Percentiles rank a stretch among this genome's conserved stretches.
phyloP scores from a whole-genome alignment of 1,140 invertebrate genomes.

The Campoletis sonorensis region DNA sequence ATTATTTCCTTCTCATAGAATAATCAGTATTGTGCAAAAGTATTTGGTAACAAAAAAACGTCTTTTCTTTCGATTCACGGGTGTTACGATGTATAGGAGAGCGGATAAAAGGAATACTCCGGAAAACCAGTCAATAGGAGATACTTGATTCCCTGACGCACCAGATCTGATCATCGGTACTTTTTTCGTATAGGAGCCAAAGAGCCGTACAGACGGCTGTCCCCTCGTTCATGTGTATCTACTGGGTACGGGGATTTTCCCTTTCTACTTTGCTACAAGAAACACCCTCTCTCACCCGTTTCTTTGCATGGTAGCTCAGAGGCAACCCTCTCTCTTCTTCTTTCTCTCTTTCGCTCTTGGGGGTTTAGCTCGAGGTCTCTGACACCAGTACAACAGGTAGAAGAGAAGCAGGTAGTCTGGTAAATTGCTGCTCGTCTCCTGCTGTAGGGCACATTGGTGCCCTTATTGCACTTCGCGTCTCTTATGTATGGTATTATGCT shows the following conservation, averaged over 20 bases:
- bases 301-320: neutral
- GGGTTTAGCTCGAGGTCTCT: constrained; percentile 33
- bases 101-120: constrained; percentile 23
- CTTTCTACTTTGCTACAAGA: neutral
- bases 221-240: neutral
- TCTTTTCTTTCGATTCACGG: constrained; percentile 5
- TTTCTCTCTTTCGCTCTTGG: neutral
- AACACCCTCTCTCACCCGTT: constrained; percentile 48
- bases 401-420: constrained; percentile 67
- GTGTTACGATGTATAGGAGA: neutral
- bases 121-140: constrained; percentile 58
- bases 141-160: constrained; percentile 67
- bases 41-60: neutral
- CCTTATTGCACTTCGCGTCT: constrained; percentile 55
- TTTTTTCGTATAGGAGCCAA: constrained; percentile 22
- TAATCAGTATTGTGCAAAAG: neutral
- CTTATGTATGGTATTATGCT: constrained; percentile 26
- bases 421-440: constrained; percentile 39
- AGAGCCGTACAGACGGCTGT: constrained; percentile 13
- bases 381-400: constrained; percentile 67
- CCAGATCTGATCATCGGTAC: constrained; percentile 66
- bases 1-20: neutral
- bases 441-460: constrained; percentile 38
- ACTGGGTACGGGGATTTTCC: constrained; percentile 51
- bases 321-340: constrained; percentile 23